A percentile compares a stretch with the other conserved stretches of the same genome.
Evolutionary conservation across 2,113 vertebrate species (phyloP).

Genomic region (Vulpes vulpes): DNA sequence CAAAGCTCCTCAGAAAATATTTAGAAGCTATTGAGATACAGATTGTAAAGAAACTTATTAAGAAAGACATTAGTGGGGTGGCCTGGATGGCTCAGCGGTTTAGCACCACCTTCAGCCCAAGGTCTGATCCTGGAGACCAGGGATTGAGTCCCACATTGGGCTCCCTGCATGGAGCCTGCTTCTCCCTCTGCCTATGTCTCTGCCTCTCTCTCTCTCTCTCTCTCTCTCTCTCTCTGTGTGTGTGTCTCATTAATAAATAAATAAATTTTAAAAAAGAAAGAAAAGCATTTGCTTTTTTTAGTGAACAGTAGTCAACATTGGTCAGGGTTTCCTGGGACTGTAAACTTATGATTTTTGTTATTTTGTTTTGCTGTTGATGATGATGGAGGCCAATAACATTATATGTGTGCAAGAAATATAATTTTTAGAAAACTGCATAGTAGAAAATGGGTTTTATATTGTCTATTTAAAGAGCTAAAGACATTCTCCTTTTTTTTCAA

Average conservation of each 20-base stretch:
- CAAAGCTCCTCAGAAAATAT: background rate
- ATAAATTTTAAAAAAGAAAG: background rate
- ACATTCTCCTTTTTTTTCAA: background rate
- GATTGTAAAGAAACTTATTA: slow-evolving; percentile 18
- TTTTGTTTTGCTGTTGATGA: background rate
- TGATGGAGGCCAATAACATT: background rate
- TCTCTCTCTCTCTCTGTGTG: too few species aligned
- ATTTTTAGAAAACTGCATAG: background rate
- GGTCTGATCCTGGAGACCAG: too few species aligned
- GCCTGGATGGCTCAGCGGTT: too few species aligned
- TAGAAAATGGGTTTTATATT: background rate
- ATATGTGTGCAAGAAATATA: background rate
- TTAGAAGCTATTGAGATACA: background rate
- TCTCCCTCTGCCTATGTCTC: too few species aligned
- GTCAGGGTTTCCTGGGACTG: background rate
- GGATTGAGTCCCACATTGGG: too few species aligned
- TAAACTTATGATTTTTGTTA: background rate
- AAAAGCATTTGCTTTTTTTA: background rate
- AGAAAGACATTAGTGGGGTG: background rate
- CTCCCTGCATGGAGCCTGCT: too few species aligned
- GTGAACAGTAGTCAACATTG: background rate
- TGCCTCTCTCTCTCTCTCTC: too few species aligned
- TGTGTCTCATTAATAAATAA: too few species aligned
- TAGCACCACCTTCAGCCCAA: too few species aligned
- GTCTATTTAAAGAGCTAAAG: background rate